These are phyloP conservation scores for Hermodice carunculata DNA, from an alignment of 2,888 invertebrate genomes.

Conservation along the genomic window DNA sequence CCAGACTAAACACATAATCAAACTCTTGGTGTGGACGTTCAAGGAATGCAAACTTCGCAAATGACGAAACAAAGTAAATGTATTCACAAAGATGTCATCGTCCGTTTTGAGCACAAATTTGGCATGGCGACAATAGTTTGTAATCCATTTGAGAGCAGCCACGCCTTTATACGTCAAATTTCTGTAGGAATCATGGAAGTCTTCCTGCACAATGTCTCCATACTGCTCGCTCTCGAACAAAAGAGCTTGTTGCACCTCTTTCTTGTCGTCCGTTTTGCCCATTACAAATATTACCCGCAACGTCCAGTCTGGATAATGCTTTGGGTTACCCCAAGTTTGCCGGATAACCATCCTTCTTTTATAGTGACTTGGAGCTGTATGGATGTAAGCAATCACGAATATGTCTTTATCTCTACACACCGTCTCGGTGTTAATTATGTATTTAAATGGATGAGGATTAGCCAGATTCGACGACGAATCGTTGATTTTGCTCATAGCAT, in stretches of 20 bases:
- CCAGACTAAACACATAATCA: slow-evolving; percentile 69
- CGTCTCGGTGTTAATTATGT: slow-evolving; percentile 48
- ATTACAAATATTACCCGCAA: slow-evolving; percentile 61
- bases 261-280: slow-evolving; percentile 22
- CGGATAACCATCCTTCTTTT: slow-evolving; percentile 64
- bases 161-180: slow-evolving; percentile 71
- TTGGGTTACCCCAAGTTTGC: slow-evolving; percentile 64
- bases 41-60: slow-evolving; percentile 27
- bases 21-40: slow-evolving; percentile 18
- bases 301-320: slow-evolving; percentile 45
- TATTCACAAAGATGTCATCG: slow-evolving; percentile 71
- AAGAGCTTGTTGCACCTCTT: slow-evolving; percentile 49
- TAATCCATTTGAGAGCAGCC: slow-evolving; percentile 69
- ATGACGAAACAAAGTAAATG: slow-evolving; percentile 68
- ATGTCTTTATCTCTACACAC: slow-evolving; percentile 46
- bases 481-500: slow-evolving; percentile 18
- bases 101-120: slow-evolving; percentile 70
- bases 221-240: slow-evolving; percentile 58
- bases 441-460: slow-evolving; percentile 56
- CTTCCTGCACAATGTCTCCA: slow-evolving; percentile 66
- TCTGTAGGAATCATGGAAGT: slow-evolving; percentile 69
- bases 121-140: slow-evolving; percentile 62
- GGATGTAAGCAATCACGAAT: slow-evolving; percentile 64
- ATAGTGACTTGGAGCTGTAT: slow-evolving; percentile 63
- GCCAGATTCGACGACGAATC: slow-evolving; percentile 20